Evolutionary conservation across 1,140 invertebrate species (phyloP).

Genomic region (Drosophila sucinea): DNA sequence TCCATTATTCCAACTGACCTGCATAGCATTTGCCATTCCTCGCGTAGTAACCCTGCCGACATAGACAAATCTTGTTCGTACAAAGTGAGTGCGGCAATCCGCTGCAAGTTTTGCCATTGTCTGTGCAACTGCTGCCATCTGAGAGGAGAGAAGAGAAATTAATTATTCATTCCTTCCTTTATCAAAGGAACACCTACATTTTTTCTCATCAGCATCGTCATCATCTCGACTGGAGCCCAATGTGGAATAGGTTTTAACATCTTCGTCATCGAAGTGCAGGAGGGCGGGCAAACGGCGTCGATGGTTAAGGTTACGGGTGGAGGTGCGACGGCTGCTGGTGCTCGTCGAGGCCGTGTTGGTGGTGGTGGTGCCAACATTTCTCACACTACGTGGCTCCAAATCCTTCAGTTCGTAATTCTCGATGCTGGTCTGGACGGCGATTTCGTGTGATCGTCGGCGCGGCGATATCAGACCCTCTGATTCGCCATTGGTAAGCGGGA

Average conservation of each 20-base stretch:
- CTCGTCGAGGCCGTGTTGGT: constrained; percentile 41
- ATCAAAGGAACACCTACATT: constrained; percentile 56
- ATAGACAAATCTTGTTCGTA: constrained; percentile 69
- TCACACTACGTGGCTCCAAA: constrained; percentile 47
- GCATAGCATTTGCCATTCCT: constrained; percentile 79
- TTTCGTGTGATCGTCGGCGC: constrained; percentile 63
- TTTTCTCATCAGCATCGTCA: constrained; percentile 65
- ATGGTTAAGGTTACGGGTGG: constrained; percentile 29
- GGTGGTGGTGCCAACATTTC: constrained; percentile 66
- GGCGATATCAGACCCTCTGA: constrained; percentile 47
- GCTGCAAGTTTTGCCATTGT: constrained; percentile 69
- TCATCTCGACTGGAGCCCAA: constrained; percentile 76
- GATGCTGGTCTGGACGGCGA: constrained; percentile 78
- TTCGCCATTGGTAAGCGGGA: constrained; percentile 58
- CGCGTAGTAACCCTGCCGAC: constrained; percentile 70
- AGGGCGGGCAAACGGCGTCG: constrained; percentile 57
- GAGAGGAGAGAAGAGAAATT: neutral
- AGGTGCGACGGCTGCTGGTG: constrained; percentile 57
- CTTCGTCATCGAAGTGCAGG: constrained; percentile 75
- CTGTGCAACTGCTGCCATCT: constrained; percentile 75
- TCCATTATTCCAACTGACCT: constrained; percentile 41
- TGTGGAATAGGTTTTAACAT: constrained; percentile 76
- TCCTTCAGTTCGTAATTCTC: constrained; percentile 71
- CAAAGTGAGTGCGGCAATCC: constrained; percentile 76
- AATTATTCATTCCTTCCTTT: neutral